Conservation (phyloP, 2,797 vertebrate genomes). For the Ctenosaura bakeri region DNA sequence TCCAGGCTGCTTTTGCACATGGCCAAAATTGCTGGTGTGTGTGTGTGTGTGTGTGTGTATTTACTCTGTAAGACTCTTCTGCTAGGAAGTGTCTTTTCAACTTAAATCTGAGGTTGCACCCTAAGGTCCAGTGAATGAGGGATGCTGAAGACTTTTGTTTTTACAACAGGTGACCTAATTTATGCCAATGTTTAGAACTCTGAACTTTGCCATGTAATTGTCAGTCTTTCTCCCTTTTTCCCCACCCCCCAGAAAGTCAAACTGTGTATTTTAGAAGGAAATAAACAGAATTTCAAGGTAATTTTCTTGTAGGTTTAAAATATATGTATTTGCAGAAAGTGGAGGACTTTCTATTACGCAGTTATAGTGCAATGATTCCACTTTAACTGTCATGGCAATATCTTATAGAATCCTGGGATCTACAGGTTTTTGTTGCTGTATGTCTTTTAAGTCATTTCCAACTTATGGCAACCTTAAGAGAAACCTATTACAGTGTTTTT, state of each 20-base stretch:
- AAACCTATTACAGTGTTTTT: no score
- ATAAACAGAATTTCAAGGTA: background rate
- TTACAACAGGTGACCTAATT: no score
- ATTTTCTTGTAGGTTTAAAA: background rate
- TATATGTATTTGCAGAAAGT: background rate
- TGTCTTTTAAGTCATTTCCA: no score
- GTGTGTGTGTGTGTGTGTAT: background rate
- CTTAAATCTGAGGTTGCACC: background rate
- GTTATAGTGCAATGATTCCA: no score
- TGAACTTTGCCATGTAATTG: background rate
- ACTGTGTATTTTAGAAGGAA: background rate
- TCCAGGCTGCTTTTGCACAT: background rate
- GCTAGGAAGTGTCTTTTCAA: background rate
- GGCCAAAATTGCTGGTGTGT: background rate
- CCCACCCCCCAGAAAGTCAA: background rate
- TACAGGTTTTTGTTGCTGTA: no score
- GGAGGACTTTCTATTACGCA: no score
- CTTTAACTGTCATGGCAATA: no score
- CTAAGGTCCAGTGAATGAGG: background rate
- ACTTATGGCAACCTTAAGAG: no score
- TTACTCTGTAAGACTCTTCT: no score
- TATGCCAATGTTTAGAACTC: no score
- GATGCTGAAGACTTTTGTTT: no score
- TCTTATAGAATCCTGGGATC: no score
- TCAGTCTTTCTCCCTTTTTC: background rate